Evolutionary conservation across 2,888 invertebrate species (phyloP), one percentile per base, ranked within the genome.

Genomic region (Litoditis marina): DNA sequence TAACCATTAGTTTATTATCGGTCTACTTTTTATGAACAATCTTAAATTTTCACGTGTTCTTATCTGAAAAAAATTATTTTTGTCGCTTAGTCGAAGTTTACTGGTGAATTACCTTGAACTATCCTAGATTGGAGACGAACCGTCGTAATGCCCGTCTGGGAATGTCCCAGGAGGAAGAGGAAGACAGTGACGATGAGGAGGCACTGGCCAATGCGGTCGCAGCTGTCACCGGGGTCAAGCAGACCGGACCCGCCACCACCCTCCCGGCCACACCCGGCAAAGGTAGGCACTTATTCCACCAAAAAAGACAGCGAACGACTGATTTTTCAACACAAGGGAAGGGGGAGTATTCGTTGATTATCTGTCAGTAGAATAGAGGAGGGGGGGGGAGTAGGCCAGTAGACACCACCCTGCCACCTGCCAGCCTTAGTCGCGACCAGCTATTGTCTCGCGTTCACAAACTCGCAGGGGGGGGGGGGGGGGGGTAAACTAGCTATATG

Each of bases 161-260:
- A 30, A 42, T 60, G 22, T 60, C 64, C 11, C 59, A 60, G 19
- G 66, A 66, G 22, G 46, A 46, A 7, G 61, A 71, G 6, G 79
- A 75, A 36, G 80, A 79, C 32, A 77, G 72, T 46, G 77, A 78
- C 44, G 80, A 80, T 53, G 82, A 82, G 36, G 76, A 82, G 68
- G 71, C 70, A 27, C 68, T 77, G 39, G 81, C 76, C 54, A 74
- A 73, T 6, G 81, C 83, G 71, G 84, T 84, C 34, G 79, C 81
- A 7, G 83, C 71, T 28, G 75, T 77, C n/a, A 71, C 70, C n/a
- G 67, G 70, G 27, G 65, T 61, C 0, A 61, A 66, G 32, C 60
- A 42, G n/a, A 27, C 34, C 4, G 36, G 28, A 42, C 5, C 32
- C 11, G 19, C 32, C 2, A 13, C 22, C 1, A 44, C 55, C 22